phyloP scores from a whole-genome alignment of 2,113 vertebrate species.

The Calypte anna region DNA sequence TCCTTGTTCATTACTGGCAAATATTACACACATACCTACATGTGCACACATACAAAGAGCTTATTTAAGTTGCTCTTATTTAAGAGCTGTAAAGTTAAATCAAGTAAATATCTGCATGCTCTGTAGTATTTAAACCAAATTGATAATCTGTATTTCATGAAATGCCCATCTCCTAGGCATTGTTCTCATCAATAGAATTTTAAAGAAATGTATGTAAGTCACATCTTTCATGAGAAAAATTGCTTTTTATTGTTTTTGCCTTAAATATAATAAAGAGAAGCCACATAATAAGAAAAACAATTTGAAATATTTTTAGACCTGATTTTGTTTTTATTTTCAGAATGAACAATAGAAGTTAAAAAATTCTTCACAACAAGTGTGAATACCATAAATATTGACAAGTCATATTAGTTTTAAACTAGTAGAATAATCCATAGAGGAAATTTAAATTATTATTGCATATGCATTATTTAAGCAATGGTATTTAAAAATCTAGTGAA shows the following conservation, averaged over 20 bases:
- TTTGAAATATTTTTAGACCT: conserved; percentile 1
- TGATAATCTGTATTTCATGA: not conserved
- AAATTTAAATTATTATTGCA: conserved; percentile 15
- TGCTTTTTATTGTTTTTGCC: conserved; percentile 56
- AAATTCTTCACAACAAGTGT: not conserved
- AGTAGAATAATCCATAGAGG: not conserved
- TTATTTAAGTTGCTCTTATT: not conserved
- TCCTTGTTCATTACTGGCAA: conserved; percentile 12
- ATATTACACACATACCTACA: not conserved
- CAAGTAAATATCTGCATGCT: not conserved
- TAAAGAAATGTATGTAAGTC: conserved; percentile 5
- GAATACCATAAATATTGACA: conserved; percentile 41
- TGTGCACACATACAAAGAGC: not conserved
- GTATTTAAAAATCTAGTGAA: not conserved
- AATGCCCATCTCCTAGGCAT: conserved; percentile 21
- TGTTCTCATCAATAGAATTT: conserved; percentile 12
- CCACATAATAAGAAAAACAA: conserved; percentile 29
- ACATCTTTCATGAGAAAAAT: conserved; percentile 41
- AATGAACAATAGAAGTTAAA: conserved; percentile 11
- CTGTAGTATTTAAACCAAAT: not conserved
- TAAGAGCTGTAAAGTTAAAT: not conserved
- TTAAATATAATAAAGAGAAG: conserved; percentile 48
- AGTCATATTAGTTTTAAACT: not conserved
- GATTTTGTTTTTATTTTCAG: conserved; percentile 32
- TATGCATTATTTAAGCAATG: conserved; percentile 4